A percentile compares a stretch with the other conserved stretches of the same genome.
Conservation (phyloP, 2,888 invertebrate species). For the Mesochorus sp. region DNA sequence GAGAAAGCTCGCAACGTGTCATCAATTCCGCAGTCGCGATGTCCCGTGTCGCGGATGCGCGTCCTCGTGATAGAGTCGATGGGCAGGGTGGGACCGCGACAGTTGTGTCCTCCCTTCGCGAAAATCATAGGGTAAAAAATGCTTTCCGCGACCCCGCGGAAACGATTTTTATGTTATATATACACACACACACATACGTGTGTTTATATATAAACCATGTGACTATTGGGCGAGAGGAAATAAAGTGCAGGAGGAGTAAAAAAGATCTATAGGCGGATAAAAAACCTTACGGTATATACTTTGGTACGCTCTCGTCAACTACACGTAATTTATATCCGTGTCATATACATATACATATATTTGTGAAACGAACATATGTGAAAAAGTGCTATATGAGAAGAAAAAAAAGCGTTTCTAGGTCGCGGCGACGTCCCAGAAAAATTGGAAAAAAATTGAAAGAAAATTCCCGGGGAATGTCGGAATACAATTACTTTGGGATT, state of each 20-base stretch:
- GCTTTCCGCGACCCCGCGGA: slow-evolving; percentile 58
- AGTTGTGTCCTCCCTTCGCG: slow-evolving; percentile 64
- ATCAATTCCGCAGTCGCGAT: slow-evolving; percentile 57
- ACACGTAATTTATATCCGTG: slow-evolving; percentile 11
- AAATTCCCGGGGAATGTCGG: not conserved
- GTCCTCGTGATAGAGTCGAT: slow-evolving; percentile 58
- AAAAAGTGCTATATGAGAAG: not conserved
- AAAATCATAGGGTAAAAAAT: slow-evolving; percentile 69
- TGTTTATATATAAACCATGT: slow-evolving; percentile 13
- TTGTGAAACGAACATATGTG: too few relatives aligned
- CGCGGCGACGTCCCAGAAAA: slow-evolving; percentile 10
- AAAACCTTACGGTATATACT: slow-evolving; percentile 4
- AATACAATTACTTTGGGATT: slow-evolving; percentile 24
- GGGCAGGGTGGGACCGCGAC: slow-evolving; percentile 65
- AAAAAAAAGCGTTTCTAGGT: slow-evolving; percentile 34
- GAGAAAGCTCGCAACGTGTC: slow-evolving; percentile 64
- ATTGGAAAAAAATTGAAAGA: not conserved
- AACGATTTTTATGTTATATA: slow-evolving; percentile 58
- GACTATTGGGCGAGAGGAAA: not conserved
- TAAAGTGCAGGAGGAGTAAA: slow-evolving; percentile 12
- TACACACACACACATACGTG: slow-evolving; percentile 3
- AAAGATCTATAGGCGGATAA: slow-evolving; percentile 15
- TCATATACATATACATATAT: not conserved
- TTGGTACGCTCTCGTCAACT: slow-evolving; percentile 38
- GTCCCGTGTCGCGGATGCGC: slow-evolving; percentile 46